These are phyloP conservation scores for Stegastes partitus DNA, from an alignment of 2,113 vertebrate species.

Conservation along the genomic window DNA sequence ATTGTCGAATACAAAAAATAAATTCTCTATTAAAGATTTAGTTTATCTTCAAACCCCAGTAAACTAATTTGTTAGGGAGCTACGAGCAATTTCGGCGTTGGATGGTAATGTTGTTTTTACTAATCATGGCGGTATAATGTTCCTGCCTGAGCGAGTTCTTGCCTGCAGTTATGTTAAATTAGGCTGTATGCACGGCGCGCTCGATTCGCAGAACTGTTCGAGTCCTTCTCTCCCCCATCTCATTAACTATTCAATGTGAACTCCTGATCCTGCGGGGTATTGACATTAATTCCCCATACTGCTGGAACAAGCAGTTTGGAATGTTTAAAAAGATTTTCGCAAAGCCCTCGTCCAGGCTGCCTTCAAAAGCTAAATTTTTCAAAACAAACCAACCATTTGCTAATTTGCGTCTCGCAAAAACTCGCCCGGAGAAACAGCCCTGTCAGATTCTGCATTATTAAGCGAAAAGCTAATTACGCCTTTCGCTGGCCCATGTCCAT, in stretches of 20 bases:
- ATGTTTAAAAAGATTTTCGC: constrained; percentile 56
- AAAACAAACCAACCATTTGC: constrained; percentile 74
- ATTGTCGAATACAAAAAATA: constrained; percentile 49
- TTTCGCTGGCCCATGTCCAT: constrained; percentile 66
- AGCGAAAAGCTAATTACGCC: constrained; percentile 62
- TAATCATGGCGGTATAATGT: constrained; percentile 75
- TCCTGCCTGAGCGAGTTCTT: constrained; percentile 68
- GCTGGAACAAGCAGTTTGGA: constrained; percentile 71
- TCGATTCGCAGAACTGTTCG: constrained; percentile 63
- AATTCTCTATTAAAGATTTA: constrained; percentile 54
- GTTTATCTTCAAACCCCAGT: constrained; percentile 50
- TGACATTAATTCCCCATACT: constrained; percentile 80
- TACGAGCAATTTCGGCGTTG: constrained; percentile 65
- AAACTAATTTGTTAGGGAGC: constrained; percentile 65
- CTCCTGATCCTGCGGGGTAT: constrained; percentile 80
- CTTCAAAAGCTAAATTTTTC: constrained; percentile 57
- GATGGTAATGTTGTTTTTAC: constrained; percentile 77
- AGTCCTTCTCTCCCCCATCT: constrained; percentile 68
- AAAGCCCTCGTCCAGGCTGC: constrained; percentile 30
- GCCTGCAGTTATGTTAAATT: constrained; percentile 80
- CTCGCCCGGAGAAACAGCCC: constrained; percentile 56
- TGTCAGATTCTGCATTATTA: constrained; percentile 61
- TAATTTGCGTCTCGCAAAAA: constrained; percentile 60
- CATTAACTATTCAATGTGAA: constrained; percentile 81
- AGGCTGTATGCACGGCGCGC: constrained; percentile 71